Evolutionary conservation across 2,797 vertebrate genomes (phyloP), one percentile per base, ranked within the genome.

Genomic region (Eptatretus atami): DNA sequence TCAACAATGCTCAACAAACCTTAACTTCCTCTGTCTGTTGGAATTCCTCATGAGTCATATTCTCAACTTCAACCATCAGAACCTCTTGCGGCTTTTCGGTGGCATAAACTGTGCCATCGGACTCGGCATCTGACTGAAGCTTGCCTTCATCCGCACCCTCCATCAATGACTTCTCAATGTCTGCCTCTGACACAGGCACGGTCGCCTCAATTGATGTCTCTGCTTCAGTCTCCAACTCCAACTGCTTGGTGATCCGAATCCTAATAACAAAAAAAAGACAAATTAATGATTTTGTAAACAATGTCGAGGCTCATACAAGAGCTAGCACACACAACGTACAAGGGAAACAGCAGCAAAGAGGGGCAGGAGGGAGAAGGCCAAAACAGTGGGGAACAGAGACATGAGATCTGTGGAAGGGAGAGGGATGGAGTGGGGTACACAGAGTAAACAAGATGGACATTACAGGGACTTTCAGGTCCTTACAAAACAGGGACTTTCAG

Each of bases 21-120:
- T 95, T 95, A 71, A 98, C 83, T 68, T 98, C 88, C 67, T 98
- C 90, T 0, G 82, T 90, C 74, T 88, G 78, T 63, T 90, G 82
- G 71, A 98, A 98, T 67, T 92, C 84, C 63, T 98, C 85, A 1
- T 95, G 90, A 65, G 75, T 69, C 3, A 98, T 74, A 0, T 98
- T 98, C 66, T 94, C 84, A 10, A 95, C 88, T 69, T 95, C 84
- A 5, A 94, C 90, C 90, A 98, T 93, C 65, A 95, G 80, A 66
- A 95, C 76, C 65, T 82, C 77, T 0, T 67, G 64, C 0, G 69
- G 66, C 9, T 75, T 66, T 63, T 64, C 24, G 63, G 73, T 71
- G 11, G 69, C 15, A 0, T 44, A 1, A 14, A 73, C 64, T 73
- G 69, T 13, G 74, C 69, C 61, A 73, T 67, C 6, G 31, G 4